Percentiles rank a stretch among this genome's conserved stretches.
phyloP scores from a whole-genome alignment of 2,888 invertebrate genomes.

The Adelphocoris suturalis region DNA sequence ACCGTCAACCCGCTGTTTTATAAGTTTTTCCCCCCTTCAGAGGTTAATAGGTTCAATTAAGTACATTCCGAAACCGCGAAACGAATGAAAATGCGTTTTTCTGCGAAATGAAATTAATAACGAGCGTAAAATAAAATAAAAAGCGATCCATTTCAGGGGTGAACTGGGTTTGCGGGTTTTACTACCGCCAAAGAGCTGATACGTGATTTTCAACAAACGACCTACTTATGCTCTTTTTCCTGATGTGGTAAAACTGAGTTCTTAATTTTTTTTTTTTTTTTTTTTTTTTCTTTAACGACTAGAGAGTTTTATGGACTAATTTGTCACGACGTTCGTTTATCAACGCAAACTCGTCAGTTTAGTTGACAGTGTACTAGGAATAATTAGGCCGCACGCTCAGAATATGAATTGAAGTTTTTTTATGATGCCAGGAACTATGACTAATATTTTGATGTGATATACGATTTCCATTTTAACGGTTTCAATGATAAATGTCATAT shows the following conservation, averaged over 20 bases:
- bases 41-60: slow-evolving; percentile 39
- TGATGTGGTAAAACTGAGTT: background rate
- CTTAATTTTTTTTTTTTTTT: slow-evolving; percentile 8
- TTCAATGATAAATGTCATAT: too few species aligned
- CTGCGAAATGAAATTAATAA: background rate
- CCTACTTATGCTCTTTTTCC: background rate
- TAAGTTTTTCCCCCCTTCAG: background rate
- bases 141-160: background rate
- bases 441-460: too few species aligned
- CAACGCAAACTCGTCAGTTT: background rate
- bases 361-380: background rate
- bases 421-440: too few species aligned
- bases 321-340: slow-evolving; percentile 7
- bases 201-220: slow-evolving; percentile 10
- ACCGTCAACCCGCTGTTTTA: background rate
- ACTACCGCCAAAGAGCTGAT: background rate
- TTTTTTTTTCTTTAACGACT: background rate
- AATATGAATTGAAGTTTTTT: background rate
- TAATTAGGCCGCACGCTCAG: background rate
- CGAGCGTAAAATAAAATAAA: slow-evolving; percentile 15
- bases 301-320: background rate
- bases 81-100: background rate
- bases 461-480: too few species aligned
- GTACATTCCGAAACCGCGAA: background rate
- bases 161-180: background rate